These are phyloP conservation scores for Gerosis bhagava DNA, from an alignment of 2,888 invertebrate species.

Conservation along the genomic window DNA sequence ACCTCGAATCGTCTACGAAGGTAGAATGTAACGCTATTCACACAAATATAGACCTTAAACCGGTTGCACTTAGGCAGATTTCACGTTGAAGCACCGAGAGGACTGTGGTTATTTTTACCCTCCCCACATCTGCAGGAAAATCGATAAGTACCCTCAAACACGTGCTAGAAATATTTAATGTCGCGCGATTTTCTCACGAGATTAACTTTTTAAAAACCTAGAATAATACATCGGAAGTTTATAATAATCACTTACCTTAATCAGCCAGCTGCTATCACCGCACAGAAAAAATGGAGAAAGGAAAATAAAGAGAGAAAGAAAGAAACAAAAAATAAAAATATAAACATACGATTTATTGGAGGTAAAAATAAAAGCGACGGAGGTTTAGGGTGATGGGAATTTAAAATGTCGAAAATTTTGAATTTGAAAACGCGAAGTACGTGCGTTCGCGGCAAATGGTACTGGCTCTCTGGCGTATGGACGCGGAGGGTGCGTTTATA, in stretches of 20 bases:
- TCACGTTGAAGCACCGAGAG: constrained; percentile 9
- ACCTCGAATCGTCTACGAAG: constrained; percentile 30
- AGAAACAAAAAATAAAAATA: constrained; percentile 36
- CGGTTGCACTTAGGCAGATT: constrained; percentile 36
- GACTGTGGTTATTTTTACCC: constrained; percentile 46
- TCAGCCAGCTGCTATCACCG: constrained; percentile 39
- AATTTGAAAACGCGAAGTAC: constrained; percentile 49
- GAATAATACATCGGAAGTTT: too few species aligned
- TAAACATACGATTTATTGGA: constrained; percentile 33
- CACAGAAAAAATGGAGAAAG: constrained; percentile 42
- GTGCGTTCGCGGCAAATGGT: constrained; percentile 47
- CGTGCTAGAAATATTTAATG: constrained; percentile 40
- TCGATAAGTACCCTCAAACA: constrained; percentile 50
- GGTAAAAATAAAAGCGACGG: constrained; percentile 34
- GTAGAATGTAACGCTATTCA: not conserved
- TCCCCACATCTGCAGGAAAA: constrained; percentile 48
- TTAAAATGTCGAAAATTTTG: constrained; percentile 46
- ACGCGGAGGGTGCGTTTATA: constrained; percentile 61
- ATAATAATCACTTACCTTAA: constrained; percentile 64
- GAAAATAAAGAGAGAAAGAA: constrained; percentile 36
- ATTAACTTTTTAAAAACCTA: too few species aligned
- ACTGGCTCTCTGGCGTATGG: constrained; percentile 68
- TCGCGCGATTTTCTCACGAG: constrained; percentile 22
- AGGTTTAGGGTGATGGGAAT: constrained; percentile 36
- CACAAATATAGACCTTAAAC: constrained; percentile 8